A percentile compares a stretch with the other conserved stretches of the same genome.
These are phyloP conservation scores for Hippocampus guttulatus DNA, from an alignment of 2,113 vertebrate genomes.

Conservation along the genomic window DNA sequence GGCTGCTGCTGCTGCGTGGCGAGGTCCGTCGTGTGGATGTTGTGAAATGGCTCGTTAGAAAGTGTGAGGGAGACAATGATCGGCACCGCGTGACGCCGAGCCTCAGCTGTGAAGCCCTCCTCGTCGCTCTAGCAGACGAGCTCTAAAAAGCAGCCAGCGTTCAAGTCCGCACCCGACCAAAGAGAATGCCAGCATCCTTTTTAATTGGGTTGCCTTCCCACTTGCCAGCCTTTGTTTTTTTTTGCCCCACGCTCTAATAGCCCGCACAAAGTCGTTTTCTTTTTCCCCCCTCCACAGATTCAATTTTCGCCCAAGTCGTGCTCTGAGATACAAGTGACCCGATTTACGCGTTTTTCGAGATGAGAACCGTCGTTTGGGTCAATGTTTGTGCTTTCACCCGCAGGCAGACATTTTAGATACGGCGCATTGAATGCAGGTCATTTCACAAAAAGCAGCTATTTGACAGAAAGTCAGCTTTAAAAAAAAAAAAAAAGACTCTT, in stretches of 20 bases:
- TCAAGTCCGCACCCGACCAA: background rate
- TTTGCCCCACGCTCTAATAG: background rate
- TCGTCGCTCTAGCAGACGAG: background rate
- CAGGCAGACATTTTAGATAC: background rate
- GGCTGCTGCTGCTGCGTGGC: conserved; percentile 40
- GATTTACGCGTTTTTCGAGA: background rate
- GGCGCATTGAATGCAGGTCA: background rate
- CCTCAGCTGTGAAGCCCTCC: conserved; percentile 41
- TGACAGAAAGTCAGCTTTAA: background rate
- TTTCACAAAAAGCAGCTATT: background rate
- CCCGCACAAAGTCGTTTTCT: background rate
- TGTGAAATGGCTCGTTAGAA: conserved; percentile 69
- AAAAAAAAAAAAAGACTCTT: background rate
- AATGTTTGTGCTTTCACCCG: background rate
- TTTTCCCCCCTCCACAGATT: background rate
- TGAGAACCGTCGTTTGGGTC: background rate
- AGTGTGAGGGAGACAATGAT: conserved; percentile 75
- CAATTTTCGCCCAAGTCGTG: background rate
- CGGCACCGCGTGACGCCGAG: conserved; percentile 66
- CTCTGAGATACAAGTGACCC: background rate
- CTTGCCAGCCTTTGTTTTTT: background rate
- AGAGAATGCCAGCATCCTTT: no score
- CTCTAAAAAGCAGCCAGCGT: background rate
- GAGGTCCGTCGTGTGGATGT: conserved; percentile 50
- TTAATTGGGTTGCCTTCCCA: no score